Evolutionary conservation across 2,888 invertebrate genomes (phyloP), one percentile per base, ranked within the genome.

Genomic region (Drepana falcataria): DNA sequence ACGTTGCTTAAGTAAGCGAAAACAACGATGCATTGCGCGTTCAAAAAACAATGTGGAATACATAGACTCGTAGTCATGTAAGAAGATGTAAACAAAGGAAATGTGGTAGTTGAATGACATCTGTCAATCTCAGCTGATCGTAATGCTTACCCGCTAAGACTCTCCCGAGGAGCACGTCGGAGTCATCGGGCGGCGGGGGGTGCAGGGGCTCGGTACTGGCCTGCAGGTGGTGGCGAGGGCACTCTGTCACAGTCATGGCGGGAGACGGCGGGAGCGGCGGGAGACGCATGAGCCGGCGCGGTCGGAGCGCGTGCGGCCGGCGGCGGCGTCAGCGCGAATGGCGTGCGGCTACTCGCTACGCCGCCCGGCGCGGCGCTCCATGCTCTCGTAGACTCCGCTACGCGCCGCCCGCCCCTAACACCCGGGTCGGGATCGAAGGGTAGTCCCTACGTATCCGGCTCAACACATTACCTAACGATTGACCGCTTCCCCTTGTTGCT

Each of bases 251-350:
- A 77, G 89, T 90, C 89, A 90, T 91, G 71, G 71, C 76, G 73
- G 68, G 40, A 34, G 51, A 64, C 53, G 53, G 49, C 57, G 61
- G 52, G 53, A 59, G 63, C 63, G 69, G 62, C 77, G 81, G 81
- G 78, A 86, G 83, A 77, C 81, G 89, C 89, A 87, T 88, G 77
- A 75, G 78, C 81, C 86, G 79, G 69, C 83, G 80, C 82, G 73
- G 64, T 67, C 64, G 63, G 79, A 69, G 79, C 89, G 88, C 88
- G 88, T 89, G 89, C 81, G 86, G 77, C 83, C 87, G 87, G 79
- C 87, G 89, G 83, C 89, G 89, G 87, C 85, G 84, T 77, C 77
- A 74, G 76, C 88, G 79, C 87, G 89, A 89, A 87, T 88, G 91
- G 85, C 88, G 83, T 79, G 81, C 80, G 76, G 66, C 72, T 58